Conservation (phyloP, 2,888 invertebrate genomes). For the Onchidella celtica region DNA sequence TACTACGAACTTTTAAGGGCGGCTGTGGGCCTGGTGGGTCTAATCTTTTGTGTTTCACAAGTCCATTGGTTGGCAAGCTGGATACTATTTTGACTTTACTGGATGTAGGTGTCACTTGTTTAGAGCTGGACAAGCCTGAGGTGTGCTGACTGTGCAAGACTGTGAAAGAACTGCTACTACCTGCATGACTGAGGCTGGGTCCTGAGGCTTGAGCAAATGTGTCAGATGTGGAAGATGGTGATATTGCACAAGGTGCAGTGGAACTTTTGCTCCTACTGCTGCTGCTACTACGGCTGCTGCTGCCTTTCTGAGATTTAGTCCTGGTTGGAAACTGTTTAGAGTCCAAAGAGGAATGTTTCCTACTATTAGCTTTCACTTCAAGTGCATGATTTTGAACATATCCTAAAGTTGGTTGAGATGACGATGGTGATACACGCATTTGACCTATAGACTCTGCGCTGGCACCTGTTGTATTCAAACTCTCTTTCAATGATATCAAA, state of each 20-base stretch:
- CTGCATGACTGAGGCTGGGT: slow-evolving; percentile 15
- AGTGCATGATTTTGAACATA: slow-evolving; percentile 8
- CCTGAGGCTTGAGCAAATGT: slow-evolving; percentile 27
- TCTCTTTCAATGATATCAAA: slow-evolving; percentile 44
- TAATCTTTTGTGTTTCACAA: slow-evolving; percentile 30
- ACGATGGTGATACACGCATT: neutral
- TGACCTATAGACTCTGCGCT: neutral
- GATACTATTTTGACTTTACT: slow-evolving; percentile 24
- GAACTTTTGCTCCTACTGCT: slow-evolving; percentile 24
- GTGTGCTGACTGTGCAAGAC: neutral
- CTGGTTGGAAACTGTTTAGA: neutral
- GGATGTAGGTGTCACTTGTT: neutral
- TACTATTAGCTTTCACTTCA: neutral
- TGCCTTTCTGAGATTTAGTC: slow-evolving; percentile 30
- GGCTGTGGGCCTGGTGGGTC: neutral
- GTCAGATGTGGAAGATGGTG: slow-evolving; percentile 30
- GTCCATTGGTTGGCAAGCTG: slow-evolving; percentile 27
- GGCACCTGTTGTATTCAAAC: slow-evolving; percentile 7
- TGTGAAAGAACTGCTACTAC: slow-evolving; percentile 2
- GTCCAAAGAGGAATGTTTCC: slow-evolving; percentile 30
- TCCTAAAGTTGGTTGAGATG: slow-evolving; percentile 9
- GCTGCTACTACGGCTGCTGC: slow-evolving; percentile 21
- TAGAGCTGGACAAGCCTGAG: neutral
- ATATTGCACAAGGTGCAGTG: slow-evolving; percentile 32
- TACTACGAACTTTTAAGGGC: slow-evolving; percentile 18